These are phyloP conservation scores for Meliscaeva auricollis DNA, from an alignment of 2,888 invertebrate genomes.

Conservation along the genomic window DNA sequence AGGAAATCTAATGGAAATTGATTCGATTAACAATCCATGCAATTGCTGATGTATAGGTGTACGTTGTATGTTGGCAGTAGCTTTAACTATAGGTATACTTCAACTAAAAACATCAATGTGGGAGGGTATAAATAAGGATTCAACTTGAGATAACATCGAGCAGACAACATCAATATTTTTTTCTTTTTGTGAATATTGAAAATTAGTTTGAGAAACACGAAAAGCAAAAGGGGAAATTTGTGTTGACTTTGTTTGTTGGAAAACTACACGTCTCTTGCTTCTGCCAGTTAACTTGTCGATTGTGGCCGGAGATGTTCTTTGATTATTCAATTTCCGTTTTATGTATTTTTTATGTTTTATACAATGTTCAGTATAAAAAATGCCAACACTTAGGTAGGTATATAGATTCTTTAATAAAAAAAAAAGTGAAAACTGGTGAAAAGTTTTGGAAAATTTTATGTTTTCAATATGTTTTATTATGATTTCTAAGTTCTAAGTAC, in stretches of 20 bases:
- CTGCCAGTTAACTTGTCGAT: slow-evolving; percentile 50
- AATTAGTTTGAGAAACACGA: slow-evolving; percentile 2
- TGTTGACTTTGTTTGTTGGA: slow-evolving; percentile 25
- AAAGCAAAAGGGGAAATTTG: slow-evolving; percentile 1
- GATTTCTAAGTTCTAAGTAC: no score
- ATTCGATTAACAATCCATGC: slow-evolving; percentile 57
- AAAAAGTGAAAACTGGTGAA: no score
- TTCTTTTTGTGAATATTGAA: slow-evolving; percentile 27
- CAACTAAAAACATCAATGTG: slow-evolving; percentile 19
- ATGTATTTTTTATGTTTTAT: neutral
- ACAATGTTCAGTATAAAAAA: no score
- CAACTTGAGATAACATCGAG: slow-evolving; percentile 41
- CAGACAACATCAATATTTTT: slow-evolving; percentile 37
- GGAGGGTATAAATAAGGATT: slow-evolving; percentile 45
- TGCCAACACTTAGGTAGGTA: no score
- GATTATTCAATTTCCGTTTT: slow-evolving; percentile 28
- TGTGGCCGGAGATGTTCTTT: slow-evolving; percentile 31
- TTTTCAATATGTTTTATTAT: no score
- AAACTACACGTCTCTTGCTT: slow-evolving; percentile 25
- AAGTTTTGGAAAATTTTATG: no score
- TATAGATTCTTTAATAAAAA: no score
- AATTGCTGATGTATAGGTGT: slow-evolving; percentile 18
- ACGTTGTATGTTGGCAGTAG: neutral
- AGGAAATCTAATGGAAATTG: slow-evolving; percentile 61
- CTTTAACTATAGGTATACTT: neutral